Evolutionary conservation across 2,888 invertebrate genomes (phyloP), one percentile per base, ranked within the genome.

Genomic region (Celastrina argiolus): DNA sequence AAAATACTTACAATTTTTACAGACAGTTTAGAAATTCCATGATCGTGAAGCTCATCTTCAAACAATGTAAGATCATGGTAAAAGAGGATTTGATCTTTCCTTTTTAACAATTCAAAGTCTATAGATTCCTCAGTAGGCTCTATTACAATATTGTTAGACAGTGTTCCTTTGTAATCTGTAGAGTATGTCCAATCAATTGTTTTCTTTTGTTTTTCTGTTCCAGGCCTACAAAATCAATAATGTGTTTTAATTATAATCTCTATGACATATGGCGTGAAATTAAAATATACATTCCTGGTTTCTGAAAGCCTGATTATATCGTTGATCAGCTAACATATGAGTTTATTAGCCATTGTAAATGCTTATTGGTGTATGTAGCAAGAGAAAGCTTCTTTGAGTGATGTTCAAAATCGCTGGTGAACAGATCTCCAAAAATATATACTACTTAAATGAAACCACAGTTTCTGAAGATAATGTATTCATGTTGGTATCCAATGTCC

Each of bases 181-280:
- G 97, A 95, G 81, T 96, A 99, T 0, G 99, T 99, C 99, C 99
- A 99, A 87, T 99, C 99, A 87, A 97, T 99, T 18, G 97, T 95
- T 78, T 95, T 96, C 66, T 96, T 92, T 78, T 96, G 95, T 78
- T 96, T 95, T 73, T 94, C 94, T 73, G 95, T 89, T 76, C 95
- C 94, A 56, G 95, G 93, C 77, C 98, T 97, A 12, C 7, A 61
- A 61, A 61, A 22, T 8, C 2, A 39, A 3, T 5, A 8, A 34
- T 34, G 22, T 51, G 16, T 22, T 41, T 34, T 2, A 36, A n/a
- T 45, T 56, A 61, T 56, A 14, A 41, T 34, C n/a, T n/a, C n/a
- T n/a, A n/a, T n/a, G n/a, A n/a, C n/a, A n/a, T n/a, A n/a, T n/a
- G n/a, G n/a, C n/a, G n/a, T n/a, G n/a, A n/a, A n/a, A n/a, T n/a